Percentiles rank a stretch among this genome's conserved stretches.
Conservation (phyloP, 2,888 invertebrate species). For the Dorcus hopei region DNA sequence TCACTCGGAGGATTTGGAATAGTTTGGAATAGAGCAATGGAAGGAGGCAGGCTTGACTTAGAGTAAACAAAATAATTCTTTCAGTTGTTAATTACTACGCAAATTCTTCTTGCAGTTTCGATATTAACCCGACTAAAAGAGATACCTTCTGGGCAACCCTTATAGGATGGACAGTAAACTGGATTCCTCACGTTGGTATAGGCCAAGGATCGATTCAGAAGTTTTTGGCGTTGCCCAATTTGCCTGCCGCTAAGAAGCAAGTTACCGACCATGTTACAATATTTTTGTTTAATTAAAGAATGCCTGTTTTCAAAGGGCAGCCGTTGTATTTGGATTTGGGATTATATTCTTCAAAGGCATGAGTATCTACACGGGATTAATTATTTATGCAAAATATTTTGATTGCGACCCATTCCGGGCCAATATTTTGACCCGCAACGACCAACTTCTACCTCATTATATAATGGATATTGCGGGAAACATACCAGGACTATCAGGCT, state of each 20-base stretch:
- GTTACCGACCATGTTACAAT: neutral
- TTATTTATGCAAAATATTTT: constrained; percentile 61
- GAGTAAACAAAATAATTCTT: constrained; percentile 3
- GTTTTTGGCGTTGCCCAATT: constrained; percentile 58
- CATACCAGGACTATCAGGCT: constrained; percentile 67
- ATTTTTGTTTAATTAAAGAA: neutral
- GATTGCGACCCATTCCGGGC: constrained; percentile 61
- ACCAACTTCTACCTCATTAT: constrained; percentile 62
- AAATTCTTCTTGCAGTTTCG: constrained; percentile 50
- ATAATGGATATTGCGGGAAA: constrained; percentile 63
- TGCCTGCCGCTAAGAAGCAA: constrained; percentile 54
- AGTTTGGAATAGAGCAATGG: constrained; percentile 57
- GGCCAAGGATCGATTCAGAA: constrained; percentile 61
- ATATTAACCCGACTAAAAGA: constrained; percentile 58
- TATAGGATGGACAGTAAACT: constrained; percentile 51
- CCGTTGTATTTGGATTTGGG: constrained; percentile 11
- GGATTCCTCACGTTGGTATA: constrained; percentile 56
- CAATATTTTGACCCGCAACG: constrained; percentile 54
- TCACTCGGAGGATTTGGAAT: constrained; percentile 55
- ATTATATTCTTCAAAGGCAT: constrained; percentile 27
- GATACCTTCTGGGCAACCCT: constrained; percentile 62
- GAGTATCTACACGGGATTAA: constrained; percentile 58
- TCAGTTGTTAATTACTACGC: neutral
- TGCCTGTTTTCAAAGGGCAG: constrained; percentile 1
- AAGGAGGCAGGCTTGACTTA: constrained; percentile 58